phyloP scores from a whole-genome alignment of 1,140 invertebrate species.

The Catajapyx aquilonaris region DNA sequence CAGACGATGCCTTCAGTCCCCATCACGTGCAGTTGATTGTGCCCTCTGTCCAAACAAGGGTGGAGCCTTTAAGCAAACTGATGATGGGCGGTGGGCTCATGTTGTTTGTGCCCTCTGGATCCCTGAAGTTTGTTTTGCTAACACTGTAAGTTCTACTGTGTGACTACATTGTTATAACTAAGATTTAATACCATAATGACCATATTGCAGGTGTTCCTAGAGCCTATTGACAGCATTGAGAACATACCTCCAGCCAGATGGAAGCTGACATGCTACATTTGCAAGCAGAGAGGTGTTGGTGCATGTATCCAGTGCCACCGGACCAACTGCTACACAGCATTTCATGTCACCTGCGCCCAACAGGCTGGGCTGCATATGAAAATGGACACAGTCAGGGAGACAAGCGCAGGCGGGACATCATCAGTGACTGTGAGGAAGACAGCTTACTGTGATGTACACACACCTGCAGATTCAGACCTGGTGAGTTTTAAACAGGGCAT shows the following conservation, averaged over 20 bases:
- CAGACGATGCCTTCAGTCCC: slow-evolving; percentile 79
- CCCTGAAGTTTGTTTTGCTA: slow-evolving; percentile 93
- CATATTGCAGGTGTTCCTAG: slow-evolving; percentile 49
- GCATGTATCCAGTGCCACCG: slow-evolving; percentile 98
- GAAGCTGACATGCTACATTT: slow-evolving; percentile 90
- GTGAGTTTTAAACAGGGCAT: too few relatives aligned
- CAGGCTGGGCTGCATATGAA: slow-evolving; percentile 89
- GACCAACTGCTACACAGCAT: slow-evolving; percentile 83
- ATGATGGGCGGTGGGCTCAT: slow-evolving; percentile 89
- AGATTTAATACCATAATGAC: too few relatives aligned
- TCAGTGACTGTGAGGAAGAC: slow-evolving; percentile 68
- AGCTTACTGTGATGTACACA: slow-evolving; percentile 87
- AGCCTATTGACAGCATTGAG: slow-evolving; percentile 91
- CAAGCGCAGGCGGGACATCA: slow-evolving; percentile 30
- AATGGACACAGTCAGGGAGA: slow-evolving; percentile 72
- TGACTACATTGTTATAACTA: too few relatives aligned
- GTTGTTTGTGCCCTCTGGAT: slow-evolving; percentile 98
- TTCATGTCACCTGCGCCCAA: slow-evolving; percentile 97
- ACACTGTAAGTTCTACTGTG: slow-evolving; percentile 50
- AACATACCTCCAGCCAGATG: slow-evolving; percentile 86
- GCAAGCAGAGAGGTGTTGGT: slow-evolving; percentile 78
- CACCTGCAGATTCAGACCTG: slow-evolving; percentile 47
- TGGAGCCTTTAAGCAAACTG: slow-evolving; percentile 97
- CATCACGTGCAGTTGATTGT: slow-evolving; percentile 87
- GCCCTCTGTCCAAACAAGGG: slow-evolving; percentile 93